Evolutionary conservation across 2,888 invertebrate genomes (phyloP), one percentile per base, ranked within the genome.

Genomic region (Chloromyia formosa): DNA sequence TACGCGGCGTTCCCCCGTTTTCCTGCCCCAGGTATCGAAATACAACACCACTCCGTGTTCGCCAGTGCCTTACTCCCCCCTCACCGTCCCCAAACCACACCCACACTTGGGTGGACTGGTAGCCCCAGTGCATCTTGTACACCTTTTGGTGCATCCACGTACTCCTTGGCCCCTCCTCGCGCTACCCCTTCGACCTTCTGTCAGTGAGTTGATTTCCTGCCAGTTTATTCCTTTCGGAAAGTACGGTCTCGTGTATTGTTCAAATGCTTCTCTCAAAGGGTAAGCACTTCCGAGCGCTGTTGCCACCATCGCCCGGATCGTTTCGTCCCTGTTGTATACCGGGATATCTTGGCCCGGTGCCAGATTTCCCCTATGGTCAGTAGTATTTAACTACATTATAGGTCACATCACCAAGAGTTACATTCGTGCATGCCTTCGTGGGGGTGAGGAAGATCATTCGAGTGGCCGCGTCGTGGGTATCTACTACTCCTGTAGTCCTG

Each of bases 401-500:
- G 10, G 9, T 54, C 5, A n/a, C 16, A 10, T n/a, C 16, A 7
- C 54, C 54, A 5, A 54, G 16, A 7, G 54, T 54, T 5, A 54
- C 16, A 10, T 7, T 54, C 5, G 54, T 54, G 5, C 10, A n/a
- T 5, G 54, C 16, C 16, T 54, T 54, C 16, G 54, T 54, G 16
- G 54, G 54, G 10, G 16, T 10, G 5, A 54, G 54, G 16, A 54
- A n/a, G 5, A 54, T 54, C 5, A 54, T 54, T n/a, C 16, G 10
- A n/a, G 10, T 54, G 16, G 54, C 16, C 10, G 9, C n/a, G 16
- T 54, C 54, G 10, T 54, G 5, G 9, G 16, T 54, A n/a, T 54
- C 54, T 54, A 54, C 54, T 54, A 54, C 10, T 5, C 54, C 54
- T 54, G 54, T 16, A 54, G 54, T 54, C 16, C 54, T 54, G 5